phyloP scores from a whole-genome alignment of 92 coral and sea anemone species.

The Porites lobata region DNA sequence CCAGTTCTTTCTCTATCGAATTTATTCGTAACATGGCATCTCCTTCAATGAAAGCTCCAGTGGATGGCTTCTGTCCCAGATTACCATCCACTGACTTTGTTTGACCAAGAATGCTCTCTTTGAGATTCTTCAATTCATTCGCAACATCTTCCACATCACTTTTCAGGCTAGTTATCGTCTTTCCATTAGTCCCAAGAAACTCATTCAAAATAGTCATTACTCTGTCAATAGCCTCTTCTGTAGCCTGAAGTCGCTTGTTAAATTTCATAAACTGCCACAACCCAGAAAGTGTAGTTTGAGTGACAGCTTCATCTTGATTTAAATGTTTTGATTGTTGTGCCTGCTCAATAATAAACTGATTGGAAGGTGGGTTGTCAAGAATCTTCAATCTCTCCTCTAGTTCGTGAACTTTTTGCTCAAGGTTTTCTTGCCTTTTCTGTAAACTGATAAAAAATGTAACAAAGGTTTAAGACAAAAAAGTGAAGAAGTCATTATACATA shows the following conservation, averaged over 20 bases:
- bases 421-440: constrained; percentile 58
- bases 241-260: constrained; percentile 87
- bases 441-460: constrained; percentile 46
- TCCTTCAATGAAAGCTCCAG: not conserved
- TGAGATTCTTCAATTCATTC: constrained; percentile 71
- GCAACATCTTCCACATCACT: constrained; percentile 72
- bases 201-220: constrained; percentile 90
- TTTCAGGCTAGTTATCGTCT: constrained; percentile 55
- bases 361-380: constrained; percentile 81
- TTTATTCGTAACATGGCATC: not conserved
- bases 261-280: constrained; percentile 98
- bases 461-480: no score
- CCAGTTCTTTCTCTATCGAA: constrained; percentile 16
- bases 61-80: not conserved
- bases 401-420: constrained; percentile 78
- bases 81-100: not conserved
- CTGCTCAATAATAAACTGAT: constrained; percentile 70
- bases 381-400: constrained; percentile 85
- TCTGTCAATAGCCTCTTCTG: constrained; percentile 95
- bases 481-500: not conserved
- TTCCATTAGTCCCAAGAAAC: constrained; percentile 73
- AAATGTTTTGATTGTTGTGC: constrained; percentile 62
- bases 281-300: constrained; percentile 76
- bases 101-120: constrained; percentile 45
- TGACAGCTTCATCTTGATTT: not conserved